These are phyloP conservation scores for Rhombomys opimus DNA, from an alignment of 2,113 vertebrate species.

Conservation along the genomic window DNA sequence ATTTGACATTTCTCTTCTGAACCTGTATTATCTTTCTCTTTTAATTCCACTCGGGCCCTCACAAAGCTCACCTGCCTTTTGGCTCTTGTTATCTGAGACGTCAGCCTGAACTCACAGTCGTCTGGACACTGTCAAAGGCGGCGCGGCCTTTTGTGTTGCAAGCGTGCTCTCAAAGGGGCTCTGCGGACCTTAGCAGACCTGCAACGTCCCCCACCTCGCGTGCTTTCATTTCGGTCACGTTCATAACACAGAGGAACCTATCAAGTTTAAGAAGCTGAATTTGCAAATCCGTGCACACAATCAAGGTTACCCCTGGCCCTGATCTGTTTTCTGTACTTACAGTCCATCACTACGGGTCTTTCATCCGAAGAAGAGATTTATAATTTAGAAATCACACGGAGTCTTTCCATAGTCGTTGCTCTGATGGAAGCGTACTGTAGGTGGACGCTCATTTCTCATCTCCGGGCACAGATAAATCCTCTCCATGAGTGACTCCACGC, in stretches of 20 bases:
- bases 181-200: background rate
- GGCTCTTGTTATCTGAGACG: background rate
- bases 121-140: background rate
- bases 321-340: constrained; percentile 4
- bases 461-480: background rate
- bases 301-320: background rate
- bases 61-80: background rate
- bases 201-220: background rate
- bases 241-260: background rate
- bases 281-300: constrained; percentile 17
- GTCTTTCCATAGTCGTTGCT: background rate
- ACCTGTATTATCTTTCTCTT: background rate
- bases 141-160: background rate
- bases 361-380: constrained; percentile 32
- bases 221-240: background rate
- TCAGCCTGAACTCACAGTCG: constrained; percentile 2
- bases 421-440: background rate
- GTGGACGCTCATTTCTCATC: background rate
- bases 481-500: no score
- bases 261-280: constrained; percentile 24
- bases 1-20: background rate
- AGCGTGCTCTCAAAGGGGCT: background rate
- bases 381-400: background rate
- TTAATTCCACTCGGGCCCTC: background rate
- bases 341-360: background rate